phyloP scores from a whole-genome alignment of 2,113 vertebrate genomes.

The Odontophorus gujanensis region DNA sequence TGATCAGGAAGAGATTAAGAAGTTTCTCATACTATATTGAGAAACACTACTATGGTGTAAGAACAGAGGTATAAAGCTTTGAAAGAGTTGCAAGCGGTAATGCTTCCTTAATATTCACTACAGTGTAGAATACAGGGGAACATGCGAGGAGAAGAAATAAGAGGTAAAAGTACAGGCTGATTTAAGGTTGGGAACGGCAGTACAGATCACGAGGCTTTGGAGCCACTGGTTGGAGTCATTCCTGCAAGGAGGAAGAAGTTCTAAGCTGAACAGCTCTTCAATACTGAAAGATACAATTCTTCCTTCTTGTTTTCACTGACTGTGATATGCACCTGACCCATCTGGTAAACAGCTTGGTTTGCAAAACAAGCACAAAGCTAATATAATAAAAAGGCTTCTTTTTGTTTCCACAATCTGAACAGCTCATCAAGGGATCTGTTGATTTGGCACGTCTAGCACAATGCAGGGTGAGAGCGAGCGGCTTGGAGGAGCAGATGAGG shows the following conservation, averaged over 20 bases:
- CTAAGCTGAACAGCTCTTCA: background rate
- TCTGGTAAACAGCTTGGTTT: slow-evolving; percentile 44
- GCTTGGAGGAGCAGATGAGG: background rate
- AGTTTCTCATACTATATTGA: background rate
- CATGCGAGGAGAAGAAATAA: background rate
- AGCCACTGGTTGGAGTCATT: background rate
- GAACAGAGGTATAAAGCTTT: background rate
- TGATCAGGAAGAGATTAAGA: background rate
- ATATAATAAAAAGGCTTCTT: slow-evolving; percentile 26
- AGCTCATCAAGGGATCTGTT: background rate
- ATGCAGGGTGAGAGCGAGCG: background rate
- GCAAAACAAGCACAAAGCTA: slow-evolving; percentile 13
- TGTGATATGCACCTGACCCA: background rate
- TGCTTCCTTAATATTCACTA: background rate
- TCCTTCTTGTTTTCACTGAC: background rate
- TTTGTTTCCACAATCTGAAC: background rate
- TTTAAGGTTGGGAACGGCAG: background rate
- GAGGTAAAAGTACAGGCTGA: background rate
- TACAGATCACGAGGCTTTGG: background rate
- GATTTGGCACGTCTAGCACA: background rate
- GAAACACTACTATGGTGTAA: background rate
- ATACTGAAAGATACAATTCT: background rate
- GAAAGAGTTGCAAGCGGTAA: background rate
- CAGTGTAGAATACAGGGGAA: background rate
- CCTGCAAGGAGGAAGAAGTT: background rate